Conservation (phyloP, 2,888 invertebrate genomes). For the Gibbula magus region DNA sequence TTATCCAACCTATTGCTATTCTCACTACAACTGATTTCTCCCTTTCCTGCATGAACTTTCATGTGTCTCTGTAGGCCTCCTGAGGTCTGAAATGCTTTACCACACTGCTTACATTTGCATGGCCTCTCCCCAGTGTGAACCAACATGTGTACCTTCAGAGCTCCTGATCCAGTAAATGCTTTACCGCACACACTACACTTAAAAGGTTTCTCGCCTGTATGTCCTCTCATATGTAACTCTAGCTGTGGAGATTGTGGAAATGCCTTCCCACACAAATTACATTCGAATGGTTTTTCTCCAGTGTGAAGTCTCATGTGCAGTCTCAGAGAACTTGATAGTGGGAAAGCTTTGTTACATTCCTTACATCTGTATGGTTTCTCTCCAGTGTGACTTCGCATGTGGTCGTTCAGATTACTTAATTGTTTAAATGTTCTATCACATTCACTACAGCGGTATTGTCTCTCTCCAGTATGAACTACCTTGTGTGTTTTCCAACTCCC, state of each 20-base stretch:
- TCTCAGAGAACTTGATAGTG: neutral
- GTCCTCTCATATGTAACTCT: neutral
- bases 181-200: conserved; percentile 9
- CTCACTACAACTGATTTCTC: too few relatives aligned
- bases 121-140: conserved; percentile 18
- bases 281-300: conserved; percentile 12
- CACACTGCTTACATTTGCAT: neutral
- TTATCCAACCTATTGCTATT: too few relatives aligned
- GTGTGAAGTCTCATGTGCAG: conserved; percentile 12
- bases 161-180: neutral
- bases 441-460: neutral
- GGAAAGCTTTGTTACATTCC: conserved; percentile 11
- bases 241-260: conserved; percentile 10
- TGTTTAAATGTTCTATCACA: conserved; percentile 5
- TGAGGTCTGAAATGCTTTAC: too few relatives aligned
- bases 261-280: conserved; percentile 13
- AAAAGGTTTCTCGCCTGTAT: conserved; percentile 1
- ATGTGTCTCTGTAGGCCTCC: too few relatives aligned
- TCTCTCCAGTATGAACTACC: neutral
- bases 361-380: neutral
- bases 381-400: conserved; percentile 6
- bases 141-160: neutral
- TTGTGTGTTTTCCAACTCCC: neutral
- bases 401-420: neutral
- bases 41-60: too few relatives aligned